Conservation (phyloP, 2,888 invertebrate genomes). For the Neoaliturus tenellus region DNA sequence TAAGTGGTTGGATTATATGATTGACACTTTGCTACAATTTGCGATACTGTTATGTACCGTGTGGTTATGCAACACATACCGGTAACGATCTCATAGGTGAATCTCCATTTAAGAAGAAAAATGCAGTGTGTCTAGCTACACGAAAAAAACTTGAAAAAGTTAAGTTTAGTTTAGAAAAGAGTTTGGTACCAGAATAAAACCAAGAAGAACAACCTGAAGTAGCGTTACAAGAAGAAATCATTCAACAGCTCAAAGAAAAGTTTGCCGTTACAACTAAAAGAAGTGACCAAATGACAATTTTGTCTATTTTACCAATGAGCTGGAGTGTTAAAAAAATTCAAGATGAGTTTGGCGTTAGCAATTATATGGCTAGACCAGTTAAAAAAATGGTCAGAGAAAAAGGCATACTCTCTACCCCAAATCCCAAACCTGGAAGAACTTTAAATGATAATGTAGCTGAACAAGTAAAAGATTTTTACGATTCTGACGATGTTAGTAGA, state of each 20-base stretch:
- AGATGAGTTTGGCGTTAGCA: constrained; percentile 34
- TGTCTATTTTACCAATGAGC: background rate
- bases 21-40: too few relatives aligned
- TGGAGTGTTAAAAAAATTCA: background rate
- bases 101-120: background rate
- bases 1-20: too few relatives aligned
- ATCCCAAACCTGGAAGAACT: constrained; percentile 24
- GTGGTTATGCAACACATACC: too few relatives aligned
- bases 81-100: background rate
- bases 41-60: too few relatives aligned
- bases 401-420: constrained; percentile 9
- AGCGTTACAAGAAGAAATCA: background rate
- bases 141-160: constrained; percentile 6
- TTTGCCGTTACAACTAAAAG: background rate
- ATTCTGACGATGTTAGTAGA: background rate
- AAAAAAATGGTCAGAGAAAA: constrained; percentile 15
- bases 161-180: background rate
- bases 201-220: background rate
- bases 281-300: background rate
- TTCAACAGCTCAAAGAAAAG: constrained; percentile 1
- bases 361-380: constrained; percentile 8
- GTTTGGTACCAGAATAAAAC: background rate
- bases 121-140: background rate
- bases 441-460: background rate
- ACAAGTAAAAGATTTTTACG: constrained; percentile 2